phyloP scores from a whole-genome alignment of 2,113 vertebrate species.

The Notarius quadriscutis region DNA sequence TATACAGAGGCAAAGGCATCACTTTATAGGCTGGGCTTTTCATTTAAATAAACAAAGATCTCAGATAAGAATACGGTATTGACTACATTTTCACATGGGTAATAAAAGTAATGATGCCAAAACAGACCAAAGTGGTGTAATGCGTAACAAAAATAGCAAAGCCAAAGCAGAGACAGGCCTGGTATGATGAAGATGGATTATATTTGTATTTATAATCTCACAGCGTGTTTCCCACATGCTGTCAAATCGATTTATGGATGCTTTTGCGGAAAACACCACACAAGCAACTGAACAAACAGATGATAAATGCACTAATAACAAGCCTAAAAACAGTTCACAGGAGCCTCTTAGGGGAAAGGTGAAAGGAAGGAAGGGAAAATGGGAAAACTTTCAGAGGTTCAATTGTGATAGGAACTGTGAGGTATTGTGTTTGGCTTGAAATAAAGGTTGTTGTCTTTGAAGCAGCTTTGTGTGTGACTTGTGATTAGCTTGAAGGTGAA shows the following conservation, averaged over 20 bases:
- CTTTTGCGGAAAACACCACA: slow-evolving; percentile 24
- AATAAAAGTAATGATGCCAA: neutral
- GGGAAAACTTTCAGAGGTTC: neutral
- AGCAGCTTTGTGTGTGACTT: slow-evolving; percentile 25
- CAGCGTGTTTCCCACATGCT: slow-evolving; percentile 51
- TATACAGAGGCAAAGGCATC: neutral
- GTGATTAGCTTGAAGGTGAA: slow-evolving; percentile 40
- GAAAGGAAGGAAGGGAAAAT: slow-evolving; percentile 2
- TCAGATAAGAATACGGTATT: neutral
- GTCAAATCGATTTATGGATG: slow-evolving; percentile 49
- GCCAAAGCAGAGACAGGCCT: slow-evolving; percentile 15
- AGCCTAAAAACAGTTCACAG: neutral
- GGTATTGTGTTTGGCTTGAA: slow-evolving; percentile 30
- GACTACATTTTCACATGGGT: neutral
- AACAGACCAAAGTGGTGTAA: slow-evolving; percentile 11
- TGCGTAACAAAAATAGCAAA: slow-evolving; percentile 41
- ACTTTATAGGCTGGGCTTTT: neutral
- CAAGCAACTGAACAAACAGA: slow-evolving; percentile 5
- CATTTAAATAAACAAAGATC: neutral
- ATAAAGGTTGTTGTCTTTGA: slow-evolving; percentile 8
- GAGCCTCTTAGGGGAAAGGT: neutral
- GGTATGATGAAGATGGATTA: slow-evolving; percentile 38
- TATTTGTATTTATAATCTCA: slow-evolving; percentile 33
- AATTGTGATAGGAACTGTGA: neutral
- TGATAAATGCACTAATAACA: slow-evolving; percentile 17